Conservation (phyloP, 2,797 vertebrate genomes). For the Diceros bicornis region DNA sequence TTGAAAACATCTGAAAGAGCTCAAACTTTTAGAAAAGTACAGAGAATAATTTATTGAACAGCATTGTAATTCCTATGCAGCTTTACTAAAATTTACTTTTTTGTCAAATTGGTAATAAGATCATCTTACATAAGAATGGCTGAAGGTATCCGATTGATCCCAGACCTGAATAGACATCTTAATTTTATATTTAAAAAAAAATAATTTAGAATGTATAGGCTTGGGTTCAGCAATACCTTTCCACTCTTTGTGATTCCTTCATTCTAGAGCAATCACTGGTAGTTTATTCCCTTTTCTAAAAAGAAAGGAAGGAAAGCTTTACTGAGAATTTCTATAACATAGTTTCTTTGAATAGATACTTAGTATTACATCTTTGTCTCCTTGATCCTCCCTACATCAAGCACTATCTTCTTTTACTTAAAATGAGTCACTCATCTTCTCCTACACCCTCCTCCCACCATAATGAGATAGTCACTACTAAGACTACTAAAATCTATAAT, state of each 20-base stretch:
- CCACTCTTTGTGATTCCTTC: background rate
- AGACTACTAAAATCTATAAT: background rate
- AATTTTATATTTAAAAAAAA: background rate
- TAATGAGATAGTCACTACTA: background rate
- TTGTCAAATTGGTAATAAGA: conserved; percentile 28
- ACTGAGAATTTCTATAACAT: conserved; percentile 5
- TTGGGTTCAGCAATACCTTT: background rate
- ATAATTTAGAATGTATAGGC: background rate
- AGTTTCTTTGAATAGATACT: conserved; percentile 30
- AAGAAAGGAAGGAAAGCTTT: background rate
- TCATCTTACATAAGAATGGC: background rate
- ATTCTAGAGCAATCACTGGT: background rate
- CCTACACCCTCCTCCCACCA: background rate
- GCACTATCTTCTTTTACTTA: conserved; percentile 53
- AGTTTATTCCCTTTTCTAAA: conserved; percentile 46
- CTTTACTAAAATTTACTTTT: conserved; percentile 64
- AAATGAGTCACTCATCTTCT: conserved; percentile 55
- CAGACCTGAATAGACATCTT: background rate
- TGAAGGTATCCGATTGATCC: background rate
- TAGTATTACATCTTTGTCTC: background rate
- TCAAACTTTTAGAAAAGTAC: conserved; percentile 66
- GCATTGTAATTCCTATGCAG: background rate
- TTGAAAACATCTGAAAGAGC: conserved; percentile 70
- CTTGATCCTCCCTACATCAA: conserved; percentile 45
- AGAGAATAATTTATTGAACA: conserved; percentile 54